Evolutionary conservation across 2,113 vertebrate genomes (phyloP), one percentile per base, ranked within the genome.

Genomic region (Myrmecobius fasciatus): DNA sequence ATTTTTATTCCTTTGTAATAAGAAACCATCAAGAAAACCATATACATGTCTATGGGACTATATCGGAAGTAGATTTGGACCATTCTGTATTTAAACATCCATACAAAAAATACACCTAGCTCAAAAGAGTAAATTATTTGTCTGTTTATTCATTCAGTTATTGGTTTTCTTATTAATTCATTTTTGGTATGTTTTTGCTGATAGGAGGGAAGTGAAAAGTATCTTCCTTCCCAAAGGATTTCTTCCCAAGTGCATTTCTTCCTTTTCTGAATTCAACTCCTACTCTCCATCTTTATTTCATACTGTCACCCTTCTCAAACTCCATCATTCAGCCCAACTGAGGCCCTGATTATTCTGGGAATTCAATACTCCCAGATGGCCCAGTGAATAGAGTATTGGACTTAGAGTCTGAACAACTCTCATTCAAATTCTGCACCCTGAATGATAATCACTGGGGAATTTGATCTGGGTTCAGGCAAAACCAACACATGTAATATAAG

Each of bases 301-400:
- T 0, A 52, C 2, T 52, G 48, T 22, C 2, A 14, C 1, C 0
- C 0, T 4, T 14, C 75, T 90, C 53, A 4, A 10, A 0, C 88
- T 91, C 91, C 46, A 0, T 83, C 60, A 75, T n/a, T 36, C 4
- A 75, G 60, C 5, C 60, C 20, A n/a, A 75, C 12, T 12, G 31
- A 75, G 36, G 17, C 36, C 7, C 36, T 75, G 36, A 20, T 3
- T 14, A 5, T 67, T 31, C 60, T 75, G 60, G 4, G 17, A 75
- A 75, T n/a, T 75, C 60, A 75, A 14, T 8, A 75, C 17, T n/a
- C 56, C 5, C 4, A 75, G 60, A 4, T 75, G 14, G 14, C 14
- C 1, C 60, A n/a, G 36, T 17, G 4, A 8, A n/a, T 20, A 17
- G 4, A n/a, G 36, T 75, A 10, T n/a, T 20, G 6, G 36, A 75